Conservation (phyloP, 2,797 vertebrate species). For the Spea hammondii region DNA sequence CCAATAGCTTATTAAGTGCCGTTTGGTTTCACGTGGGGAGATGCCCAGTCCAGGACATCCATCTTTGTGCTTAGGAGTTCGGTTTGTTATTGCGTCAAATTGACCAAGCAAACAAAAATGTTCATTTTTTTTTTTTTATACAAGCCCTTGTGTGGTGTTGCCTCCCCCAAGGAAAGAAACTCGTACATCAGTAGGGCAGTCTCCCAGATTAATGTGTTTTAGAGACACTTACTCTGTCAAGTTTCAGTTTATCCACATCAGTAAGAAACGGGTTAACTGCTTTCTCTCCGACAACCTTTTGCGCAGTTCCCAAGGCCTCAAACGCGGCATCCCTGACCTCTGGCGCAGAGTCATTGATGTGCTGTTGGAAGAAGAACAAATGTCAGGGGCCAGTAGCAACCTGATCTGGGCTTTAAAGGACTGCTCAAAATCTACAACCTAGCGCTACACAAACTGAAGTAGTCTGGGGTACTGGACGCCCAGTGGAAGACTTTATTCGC, state of each 20-base stretch:
- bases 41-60: not conserved
- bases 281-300: slow-evolving; percentile 96
- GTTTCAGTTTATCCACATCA: slow-evolving; percentile 95
- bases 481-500: too few relatives aligned
- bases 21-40: not conserved
- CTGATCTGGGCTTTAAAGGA: too few relatives aligned
- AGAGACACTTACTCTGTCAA: slow-evolving; percentile 80
- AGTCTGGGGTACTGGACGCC: too few relatives aligned
- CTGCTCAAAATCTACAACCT: too few relatives aligned
- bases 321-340: slow-evolving; percentile 97
- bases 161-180: too few relatives aligned
- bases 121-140: too few relatives aligned
- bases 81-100: not conserved
- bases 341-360: slow-evolving; percentile 93
- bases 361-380: slow-evolving; percentile 65
- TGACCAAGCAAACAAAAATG: too few relatives aligned
- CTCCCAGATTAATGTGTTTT: not conserved
- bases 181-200: not conserved
- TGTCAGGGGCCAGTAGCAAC: not conserved
- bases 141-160: too few relatives aligned
- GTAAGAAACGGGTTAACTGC: slow-evolving; percentile 89
- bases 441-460: too few relatives aligned
- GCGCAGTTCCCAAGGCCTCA: slow-evolving; percentile 90
- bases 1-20: too few relatives aligned
- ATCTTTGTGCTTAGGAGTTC: not conserved